Percentiles rank a stretch among this genome's conserved stretches.
These are phyloP conservation scores for Takifugu rubripes DNA, from an alignment of 2,797 vertebrate species.

Conservation along the genomic window DNA sequence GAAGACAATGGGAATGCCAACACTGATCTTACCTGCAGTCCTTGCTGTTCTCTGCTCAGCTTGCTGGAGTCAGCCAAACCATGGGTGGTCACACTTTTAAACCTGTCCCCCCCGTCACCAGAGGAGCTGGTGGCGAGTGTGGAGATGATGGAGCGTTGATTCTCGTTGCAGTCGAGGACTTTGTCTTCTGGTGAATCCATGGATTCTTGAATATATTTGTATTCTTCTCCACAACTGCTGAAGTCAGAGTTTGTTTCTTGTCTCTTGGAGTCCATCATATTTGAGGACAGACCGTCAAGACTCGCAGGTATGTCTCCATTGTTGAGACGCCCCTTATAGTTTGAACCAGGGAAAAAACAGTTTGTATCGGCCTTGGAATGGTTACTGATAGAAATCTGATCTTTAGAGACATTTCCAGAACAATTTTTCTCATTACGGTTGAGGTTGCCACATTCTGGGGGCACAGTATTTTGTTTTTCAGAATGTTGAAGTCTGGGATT, in stretches of 20 bases:
- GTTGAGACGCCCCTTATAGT: slow-evolving; percentile 3
- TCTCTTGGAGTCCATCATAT: slow-evolving; percentile 1
- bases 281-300: neutral
- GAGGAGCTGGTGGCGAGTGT: slow-evolving; percentile 89
- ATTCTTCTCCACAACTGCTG: slow-evolving; percentile 56
- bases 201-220: slow-evolving; percentile 72
- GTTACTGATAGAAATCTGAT: slow-evolving; percentile 6
- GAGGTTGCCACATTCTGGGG: neutral
- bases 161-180: slow-evolving; percentile 64
- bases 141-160: slow-evolving; percentile 81
- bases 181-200: slow-evolving; percentile 62
- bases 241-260: neutral
- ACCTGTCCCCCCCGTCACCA: slow-evolving; percentile 86
- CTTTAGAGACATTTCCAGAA: slow-evolving; percentile 5
- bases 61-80: slow-evolving; percentile 87
- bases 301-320: slow-evolving; percentile 3
- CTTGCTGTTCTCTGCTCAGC: slow-evolving; percentile 88
- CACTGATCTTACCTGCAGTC: slow-evolving; percentile 83
- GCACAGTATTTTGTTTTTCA: slow-evolving; percentile 4
- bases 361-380: neutral
- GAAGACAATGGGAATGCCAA: slow-evolving; percentile 1
- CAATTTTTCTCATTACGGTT: slow-evolving; percentile 8
- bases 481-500: slow-evolving; percentile 5
- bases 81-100: slow-evolving; percentile 88
- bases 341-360: slow-evolving; percentile 1